A percentile compares a stretch with the other conserved stretches of the same genome.
Evolutionary conservation across 2,113 vertebrate species (phyloP).

Genomic region (Phalacrocorax carbo): DNA sequence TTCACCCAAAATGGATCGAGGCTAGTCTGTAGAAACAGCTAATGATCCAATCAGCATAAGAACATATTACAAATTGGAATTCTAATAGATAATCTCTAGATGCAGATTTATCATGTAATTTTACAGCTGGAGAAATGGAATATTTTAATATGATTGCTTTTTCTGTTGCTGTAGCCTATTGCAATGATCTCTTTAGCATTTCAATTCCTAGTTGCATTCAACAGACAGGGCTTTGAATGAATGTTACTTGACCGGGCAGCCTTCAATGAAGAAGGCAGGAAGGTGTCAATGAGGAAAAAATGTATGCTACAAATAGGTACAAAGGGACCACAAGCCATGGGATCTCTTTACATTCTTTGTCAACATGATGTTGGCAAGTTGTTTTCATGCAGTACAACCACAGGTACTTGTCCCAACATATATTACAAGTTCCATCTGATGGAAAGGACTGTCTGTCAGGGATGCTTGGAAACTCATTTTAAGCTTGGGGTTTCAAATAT

Average conservation of each 20-base stretch:
- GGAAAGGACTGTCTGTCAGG: background rate
- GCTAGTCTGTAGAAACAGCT: background rate
- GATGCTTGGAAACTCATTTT: background rate
- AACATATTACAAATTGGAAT: conserved; percentile 3
- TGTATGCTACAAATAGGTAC: background rate
- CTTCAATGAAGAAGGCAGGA: background rate
- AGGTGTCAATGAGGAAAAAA: background rate
- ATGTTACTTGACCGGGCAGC: background rate
- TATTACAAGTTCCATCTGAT: background rate
- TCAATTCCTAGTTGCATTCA: background rate
- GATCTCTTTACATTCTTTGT: background rate
- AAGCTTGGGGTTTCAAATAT: background rate
- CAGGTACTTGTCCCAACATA: background rate
- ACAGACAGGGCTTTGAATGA: background rate
- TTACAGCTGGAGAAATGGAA: background rate
- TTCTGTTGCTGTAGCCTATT: background rate
- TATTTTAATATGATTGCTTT: conserved; percentile 3
- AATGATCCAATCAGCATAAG: conserved; percentile 22
- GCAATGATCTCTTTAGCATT: background rate
- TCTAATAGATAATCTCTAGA: conserved; percentile 2
- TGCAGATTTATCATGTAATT: conserved; percentile 11
- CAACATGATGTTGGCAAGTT: background rate
- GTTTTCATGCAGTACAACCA: background rate
- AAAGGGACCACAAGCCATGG: background rate
- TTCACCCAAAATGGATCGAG: background rate